These are phyloP conservation scores for Amphiprion clarkii DNA, from an alignment of 2,797 vertebrate genomes.

Conservation along the genomic window DNA sequence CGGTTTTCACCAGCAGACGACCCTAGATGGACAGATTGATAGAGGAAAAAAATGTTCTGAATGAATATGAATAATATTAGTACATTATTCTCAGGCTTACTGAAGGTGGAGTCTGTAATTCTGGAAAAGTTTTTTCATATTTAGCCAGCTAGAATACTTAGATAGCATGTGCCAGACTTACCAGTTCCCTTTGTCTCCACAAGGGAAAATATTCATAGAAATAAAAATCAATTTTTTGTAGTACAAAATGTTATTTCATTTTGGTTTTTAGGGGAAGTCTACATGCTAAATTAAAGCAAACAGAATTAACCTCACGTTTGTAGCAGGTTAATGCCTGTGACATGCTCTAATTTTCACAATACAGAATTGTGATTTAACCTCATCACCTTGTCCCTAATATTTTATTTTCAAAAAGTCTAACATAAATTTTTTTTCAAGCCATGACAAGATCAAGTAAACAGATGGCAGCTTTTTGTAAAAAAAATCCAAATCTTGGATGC, in stretches of 20 bases:
- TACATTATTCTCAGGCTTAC: too few species aligned
- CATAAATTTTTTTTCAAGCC: constrained; percentile 36
- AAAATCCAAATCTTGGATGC: constrained; percentile 47
- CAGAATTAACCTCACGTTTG: constrained; percentile 14
- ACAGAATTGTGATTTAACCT: constrained; percentile 15
- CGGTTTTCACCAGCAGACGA: constrained; percentile 88
- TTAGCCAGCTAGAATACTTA: too few species aligned
- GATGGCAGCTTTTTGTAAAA: constrained; percentile 59
- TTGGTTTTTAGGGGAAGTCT: too few species aligned
- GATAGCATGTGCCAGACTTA: too few species aligned
- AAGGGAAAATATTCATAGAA: background rate
- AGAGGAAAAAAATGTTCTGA: background rate
- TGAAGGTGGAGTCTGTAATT: too few species aligned
- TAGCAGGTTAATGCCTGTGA: constrained; percentile 13
- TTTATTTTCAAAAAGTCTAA: constrained; percentile 34
- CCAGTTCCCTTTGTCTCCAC: too few species aligned
- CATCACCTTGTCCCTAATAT: constrained; percentile 4
- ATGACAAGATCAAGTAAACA: constrained; percentile 48
- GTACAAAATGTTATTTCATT: background rate
- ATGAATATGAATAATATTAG: too few species aligned
- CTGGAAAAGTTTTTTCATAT: too few species aligned
- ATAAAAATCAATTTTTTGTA: background rate
- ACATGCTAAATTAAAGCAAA: background rate
- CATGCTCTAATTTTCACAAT: constrained; percentile 14
- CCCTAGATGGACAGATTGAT: constrained; percentile 83